Percentiles rank a stretch among this genome's conserved stretches.
Evolutionary conservation across 2,888 invertebrate species (phyloP).

Genomic region (Stenoptilia bipunctidactyla): DNA sequence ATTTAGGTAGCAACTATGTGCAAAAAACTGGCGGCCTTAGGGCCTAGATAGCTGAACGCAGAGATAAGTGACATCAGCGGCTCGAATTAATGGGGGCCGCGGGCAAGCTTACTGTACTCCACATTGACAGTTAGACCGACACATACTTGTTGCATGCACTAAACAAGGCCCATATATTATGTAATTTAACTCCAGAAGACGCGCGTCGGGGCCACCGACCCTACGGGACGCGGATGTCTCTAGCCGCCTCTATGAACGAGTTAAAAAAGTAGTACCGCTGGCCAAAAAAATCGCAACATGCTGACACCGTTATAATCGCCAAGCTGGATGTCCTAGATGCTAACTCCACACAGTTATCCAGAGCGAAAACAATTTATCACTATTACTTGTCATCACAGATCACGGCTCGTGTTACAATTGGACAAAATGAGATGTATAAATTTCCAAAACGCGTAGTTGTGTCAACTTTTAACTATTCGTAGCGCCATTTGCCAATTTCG

Average conservation of each 20-base stretch:
- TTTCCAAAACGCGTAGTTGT: conserved; percentile 70
- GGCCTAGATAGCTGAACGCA: conserved; percentile 68
- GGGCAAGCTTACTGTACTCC: conserved; percentile 70
- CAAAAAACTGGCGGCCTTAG: conserved; percentile 69
- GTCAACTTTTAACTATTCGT: conserved; percentile 69
- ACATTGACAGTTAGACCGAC: conserved; percentile 71
- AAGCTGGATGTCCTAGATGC: conserved; percentile 70
- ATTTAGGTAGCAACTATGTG: conserved; percentile 32
- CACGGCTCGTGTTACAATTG: conserved; percentile 53
- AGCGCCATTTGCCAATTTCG: conserved; percentile 70
- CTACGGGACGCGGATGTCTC: conserved; percentile 70
- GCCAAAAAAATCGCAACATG: conserved; percentile 73
- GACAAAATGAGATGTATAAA: conserved; percentile 48
- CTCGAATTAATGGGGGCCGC: conserved; percentile 70
- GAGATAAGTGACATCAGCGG: conserved; percentile 71
- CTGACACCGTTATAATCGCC: conserved; percentile 73
- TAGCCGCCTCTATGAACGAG: conserved; percentile 70
- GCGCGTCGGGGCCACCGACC: conserved; percentile 65
- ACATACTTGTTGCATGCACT: conserved; percentile 71
- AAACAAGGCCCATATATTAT: conserved; percentile 67
- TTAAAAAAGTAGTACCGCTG: conserved; percentile 72
- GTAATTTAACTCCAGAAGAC: conserved; percentile 69
- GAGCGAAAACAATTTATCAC: conserved; percentile 58
- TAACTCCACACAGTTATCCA: conserved; percentile 54
- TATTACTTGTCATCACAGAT: conserved; percentile 54